These are phyloP conservation scores for Probaryconus sp. DNA, from an alignment of 1,140 invertebrate species.

Conservation along the genomic window DNA sequence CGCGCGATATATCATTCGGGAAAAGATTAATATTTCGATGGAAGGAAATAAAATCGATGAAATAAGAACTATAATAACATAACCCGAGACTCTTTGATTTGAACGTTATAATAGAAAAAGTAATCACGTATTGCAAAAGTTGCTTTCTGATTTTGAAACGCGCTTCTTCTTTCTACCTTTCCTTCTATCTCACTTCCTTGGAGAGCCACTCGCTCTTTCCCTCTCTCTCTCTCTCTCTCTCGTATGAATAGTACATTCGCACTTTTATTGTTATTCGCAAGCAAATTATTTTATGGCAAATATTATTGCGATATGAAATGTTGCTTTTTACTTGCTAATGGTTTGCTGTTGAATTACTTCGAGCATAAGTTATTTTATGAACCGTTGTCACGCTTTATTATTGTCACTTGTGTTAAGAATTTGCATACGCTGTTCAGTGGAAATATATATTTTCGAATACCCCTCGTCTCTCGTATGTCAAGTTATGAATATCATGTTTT, in stretches of 20 bases:
- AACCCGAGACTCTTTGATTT: slow-evolving; percentile 12
- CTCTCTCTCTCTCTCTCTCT: too few relatives aligned
- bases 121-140: slow-evolving; percentile 45
- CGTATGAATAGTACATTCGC: slow-evolving; percentile 28
- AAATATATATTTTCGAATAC: slow-evolving; percentile 9
- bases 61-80: slow-evolving; percentile 50
- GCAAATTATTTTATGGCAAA: slow-evolving; percentile 26
- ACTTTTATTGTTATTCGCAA: slow-evolving; percentile 28
- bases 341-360: slow-evolving; percentile 10
- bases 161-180: too few relatives aligned
- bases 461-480: too few relatives aligned
- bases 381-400: slow-evolving; percentile 31
- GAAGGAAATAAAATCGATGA: slow-evolving; percentile 58
- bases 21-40: slow-evolving; percentile 59
- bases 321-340: slow-evolving; percentile 24
- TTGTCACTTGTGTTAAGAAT: slow-evolving; percentile 11
- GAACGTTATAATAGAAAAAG: slow-evolving; percentile 38
- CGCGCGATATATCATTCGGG: slow-evolving; percentile 55
- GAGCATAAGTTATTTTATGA: slow-evolving; percentile 29
- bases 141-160: neutral
- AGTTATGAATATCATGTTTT: too few relatives aligned
- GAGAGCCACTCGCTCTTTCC: too few relatives aligned
- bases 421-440: too few relatives aligned
- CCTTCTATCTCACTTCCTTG: too few relatives aligned
- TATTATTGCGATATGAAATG: slow-evolving; percentile 20